Percentiles rank a stretch among this genome's conserved stretches.
phyloP scores from a whole-genome alignment of 2,888 invertebrate genomes.

The Synergus itoensis region DNA sequence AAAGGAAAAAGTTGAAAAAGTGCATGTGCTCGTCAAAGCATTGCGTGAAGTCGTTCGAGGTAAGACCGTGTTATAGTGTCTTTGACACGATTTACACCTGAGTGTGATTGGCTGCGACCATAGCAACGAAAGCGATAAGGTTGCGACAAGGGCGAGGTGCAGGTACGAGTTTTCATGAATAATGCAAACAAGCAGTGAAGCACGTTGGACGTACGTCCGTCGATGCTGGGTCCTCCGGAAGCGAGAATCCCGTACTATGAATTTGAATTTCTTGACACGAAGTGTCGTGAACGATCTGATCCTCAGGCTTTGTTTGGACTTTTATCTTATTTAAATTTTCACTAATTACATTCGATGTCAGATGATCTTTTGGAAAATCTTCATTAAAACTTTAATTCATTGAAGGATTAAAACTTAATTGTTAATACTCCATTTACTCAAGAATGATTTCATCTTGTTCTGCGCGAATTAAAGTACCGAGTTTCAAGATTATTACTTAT shows the following conservation, averaged over 20 bases:
- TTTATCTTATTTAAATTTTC: not conserved
- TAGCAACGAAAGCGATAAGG: conserved; percentile 63
- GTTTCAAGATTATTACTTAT: conserved; percentile 29
- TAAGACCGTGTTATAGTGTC: not conserved
- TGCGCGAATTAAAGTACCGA: not conserved
- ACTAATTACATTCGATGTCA: not conserved
- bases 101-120: conserved; percentile 58
- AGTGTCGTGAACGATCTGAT: conserved; percentile 31
- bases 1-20: conserved; percentile 6
- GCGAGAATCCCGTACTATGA: conserved; percentile 44
- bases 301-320: not conserved
- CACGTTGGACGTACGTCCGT: conserved; percentile 47
- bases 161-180: conserved; percentile 65
- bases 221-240: conserved; percentile 52
- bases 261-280: conserved; percentile 49
- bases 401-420: not conserved
- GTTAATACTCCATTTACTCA: not conserved
- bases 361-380: conserved; percentile 21
- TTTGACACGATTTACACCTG: conserved; percentile 43
- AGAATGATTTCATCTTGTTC: not conserved
- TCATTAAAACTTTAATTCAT: conserved; percentile 20
- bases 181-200: conserved; percentile 60
- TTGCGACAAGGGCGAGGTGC: conserved; percentile 61
- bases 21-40: not conserved
- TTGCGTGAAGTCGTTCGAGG: not conserved